These are phyloP conservation scores for Stenurella melanura DNA, from an alignment of 2,888 invertebrate species.

Conservation along the genomic window DNA sequence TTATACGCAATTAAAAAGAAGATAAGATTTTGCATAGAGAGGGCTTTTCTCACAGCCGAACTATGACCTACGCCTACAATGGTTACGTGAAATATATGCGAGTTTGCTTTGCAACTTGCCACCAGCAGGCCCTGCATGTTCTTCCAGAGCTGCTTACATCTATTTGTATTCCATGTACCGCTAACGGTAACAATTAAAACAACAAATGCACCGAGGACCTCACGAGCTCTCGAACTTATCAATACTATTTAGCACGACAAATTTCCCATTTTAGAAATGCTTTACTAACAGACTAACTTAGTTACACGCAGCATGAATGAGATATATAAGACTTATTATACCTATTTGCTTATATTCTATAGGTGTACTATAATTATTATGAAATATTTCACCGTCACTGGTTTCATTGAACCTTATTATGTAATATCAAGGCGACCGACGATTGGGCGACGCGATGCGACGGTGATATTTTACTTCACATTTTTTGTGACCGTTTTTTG, in stretches of 20 bases:
- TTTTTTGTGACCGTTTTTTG: too few species aligned
- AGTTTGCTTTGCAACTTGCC: constrained; percentile 17
- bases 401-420: too few species aligned
- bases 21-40: constrained; percentile 14
- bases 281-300: not conserved
- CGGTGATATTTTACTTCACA: too few species aligned
- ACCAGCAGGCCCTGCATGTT: constrained; percentile 37
- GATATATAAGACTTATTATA: too few species aligned
- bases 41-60: constrained; percentile 55
- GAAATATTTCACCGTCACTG: too few species aligned
- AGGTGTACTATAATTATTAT: too few species aligned
- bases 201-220: constrained; percentile 36
- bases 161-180: constrained; percentile 45
- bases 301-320: too few species aligned
- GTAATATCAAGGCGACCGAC: too few species aligned
- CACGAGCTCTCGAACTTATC: constrained; percentile 36
- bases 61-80: constrained; percentile 56
- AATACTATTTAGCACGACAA: constrained; percentile 36
- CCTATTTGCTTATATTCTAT: too few species aligned
- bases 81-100: constrained; percentile 42
- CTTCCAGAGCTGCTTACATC: constrained; percentile 38
- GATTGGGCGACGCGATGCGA: too few species aligned
- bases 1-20: constrained; percentile 24
- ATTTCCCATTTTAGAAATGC: constrained; percentile 20
- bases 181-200: constrained; percentile 49